Evolutionary conservation across 2,113 vertebrate genomes (phyloP).

Genomic region (Oceanites oceanicus): DNA sequence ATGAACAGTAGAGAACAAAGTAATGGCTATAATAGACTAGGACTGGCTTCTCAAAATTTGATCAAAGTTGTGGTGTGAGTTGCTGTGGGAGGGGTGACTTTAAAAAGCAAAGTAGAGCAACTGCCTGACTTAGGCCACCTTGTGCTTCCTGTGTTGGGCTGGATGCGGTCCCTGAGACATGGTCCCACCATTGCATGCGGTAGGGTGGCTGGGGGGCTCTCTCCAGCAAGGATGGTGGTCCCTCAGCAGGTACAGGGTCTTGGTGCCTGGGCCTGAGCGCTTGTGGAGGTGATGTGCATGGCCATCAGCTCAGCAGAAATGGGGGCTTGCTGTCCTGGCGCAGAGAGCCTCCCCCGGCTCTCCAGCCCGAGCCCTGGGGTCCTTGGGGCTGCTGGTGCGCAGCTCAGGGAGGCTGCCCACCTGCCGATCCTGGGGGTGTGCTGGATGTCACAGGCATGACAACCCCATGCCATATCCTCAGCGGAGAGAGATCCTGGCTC

Average conservation of each 20-base stretch:
- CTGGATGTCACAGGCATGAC: neutral
- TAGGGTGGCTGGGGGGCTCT: neutral
- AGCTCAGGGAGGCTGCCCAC: neutral
- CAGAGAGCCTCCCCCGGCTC: neutral
- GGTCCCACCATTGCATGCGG: rapidly evolving
- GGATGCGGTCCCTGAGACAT: rapidly evolving
- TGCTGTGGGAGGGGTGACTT: neutral
- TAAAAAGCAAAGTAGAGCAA: neutral
- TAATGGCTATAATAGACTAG: neutral
- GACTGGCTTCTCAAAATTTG: neutral
- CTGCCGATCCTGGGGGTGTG: neutral
- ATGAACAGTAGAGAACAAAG: neutral
- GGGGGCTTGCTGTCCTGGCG: neutral
- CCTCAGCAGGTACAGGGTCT: neutral
- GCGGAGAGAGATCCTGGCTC: neutral
- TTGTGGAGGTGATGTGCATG: neutral
- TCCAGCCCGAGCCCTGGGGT: neutral
- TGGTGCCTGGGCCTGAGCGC: neutral
- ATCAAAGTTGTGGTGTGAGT: neutral
- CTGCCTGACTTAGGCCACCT: no score
- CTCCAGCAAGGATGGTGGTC: neutral
- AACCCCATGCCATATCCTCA: neutral
- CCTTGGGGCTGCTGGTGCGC: neutral
- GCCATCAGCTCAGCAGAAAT: neutral
- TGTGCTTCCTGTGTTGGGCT: neutral